Percentiles rank a stretch among this genome's conserved stretches.
These are phyloP conservation scores for Spea bombifrons DNA, from an alignment of 2,113 vertebrate species.

Conservation along the genomic window DNA sequence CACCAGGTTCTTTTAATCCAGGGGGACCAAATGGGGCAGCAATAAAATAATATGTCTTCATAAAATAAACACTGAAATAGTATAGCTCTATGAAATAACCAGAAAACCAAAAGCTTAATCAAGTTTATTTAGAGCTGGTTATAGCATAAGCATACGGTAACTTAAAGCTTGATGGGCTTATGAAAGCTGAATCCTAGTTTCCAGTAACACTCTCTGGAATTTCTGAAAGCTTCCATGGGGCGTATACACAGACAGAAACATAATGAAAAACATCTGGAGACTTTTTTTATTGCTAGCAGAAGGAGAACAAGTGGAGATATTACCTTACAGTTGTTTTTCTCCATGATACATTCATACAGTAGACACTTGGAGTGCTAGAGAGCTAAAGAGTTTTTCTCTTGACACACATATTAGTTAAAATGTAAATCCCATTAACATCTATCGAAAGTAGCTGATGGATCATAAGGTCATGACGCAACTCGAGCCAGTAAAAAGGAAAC, in stretches of 20 bases:
- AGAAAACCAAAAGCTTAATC: neutral
- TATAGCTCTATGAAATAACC: neutral
- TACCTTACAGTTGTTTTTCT: slow-evolving; percentile 11
- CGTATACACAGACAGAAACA: slow-evolving; percentile 13
- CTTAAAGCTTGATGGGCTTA: neutral
- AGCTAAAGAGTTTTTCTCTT: too few species aligned
- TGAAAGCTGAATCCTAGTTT: neutral
- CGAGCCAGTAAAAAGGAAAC: too few species aligned
- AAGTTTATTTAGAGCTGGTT: neutral
- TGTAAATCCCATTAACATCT: too few species aligned
- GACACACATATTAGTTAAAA: too few species aligned
- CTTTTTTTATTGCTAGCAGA: slow-evolving; percentile 18
- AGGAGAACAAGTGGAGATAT: neutral
- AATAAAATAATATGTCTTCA: neutral
- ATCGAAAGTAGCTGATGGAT: too few species aligned
- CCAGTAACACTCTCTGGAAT: slow-evolving; percentile 26
- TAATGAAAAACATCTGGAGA: slow-evolving; percentile 43
- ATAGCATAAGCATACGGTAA: neutral
- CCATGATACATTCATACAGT: slow-evolving; percentile 2
- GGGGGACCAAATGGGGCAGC: too few species aligned
- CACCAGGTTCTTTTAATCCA: too few species aligned
- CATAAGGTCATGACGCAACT: too few species aligned
- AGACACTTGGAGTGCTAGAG: neutral
- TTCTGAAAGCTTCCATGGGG: slow-evolving; percentile 22
- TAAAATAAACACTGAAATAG: neutral